Conservation (phyloP, 2,888 invertebrate species). For the Scelioninae gen. 1 region DNA sequence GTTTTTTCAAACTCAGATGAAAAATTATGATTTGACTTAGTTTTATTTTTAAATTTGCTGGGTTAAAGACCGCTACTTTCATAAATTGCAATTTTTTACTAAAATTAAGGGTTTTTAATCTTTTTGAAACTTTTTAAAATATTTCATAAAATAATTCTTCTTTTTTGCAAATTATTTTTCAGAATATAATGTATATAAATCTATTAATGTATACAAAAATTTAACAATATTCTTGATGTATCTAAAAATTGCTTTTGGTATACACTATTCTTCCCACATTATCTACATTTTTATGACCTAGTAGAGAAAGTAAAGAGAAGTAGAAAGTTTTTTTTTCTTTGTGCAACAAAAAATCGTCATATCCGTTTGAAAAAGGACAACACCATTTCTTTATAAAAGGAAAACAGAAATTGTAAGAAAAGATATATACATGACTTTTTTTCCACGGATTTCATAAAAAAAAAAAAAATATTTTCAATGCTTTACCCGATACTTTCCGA, state of each 20-base stretch:
- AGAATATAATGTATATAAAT: too few species aligned
- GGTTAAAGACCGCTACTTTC: constrained; percentile 4
- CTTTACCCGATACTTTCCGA: constrained; percentile 55
- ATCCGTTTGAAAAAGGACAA: constrained; percentile 20
- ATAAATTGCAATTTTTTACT: too few species aligned
- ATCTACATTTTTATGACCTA: constrained; percentile 22
- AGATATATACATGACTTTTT: constrained; percentile 58
- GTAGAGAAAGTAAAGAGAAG: constrained; percentile 28
- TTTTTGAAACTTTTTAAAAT: not conserved
- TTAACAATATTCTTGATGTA: not conserved
- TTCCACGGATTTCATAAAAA: constrained; percentile 71
- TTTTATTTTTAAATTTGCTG: constrained; percentile 10
- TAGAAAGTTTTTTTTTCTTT: constrained; percentile 50
- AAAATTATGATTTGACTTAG: constrained; percentile 20
- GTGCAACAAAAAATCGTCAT: constrained; percentile 31
- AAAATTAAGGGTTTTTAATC: not conserved
- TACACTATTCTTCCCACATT: not conserved
- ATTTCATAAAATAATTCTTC: too few species aligned
- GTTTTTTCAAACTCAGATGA: constrained; percentile 7
- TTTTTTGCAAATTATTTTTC: too few species aligned
- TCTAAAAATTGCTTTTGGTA: not conserved
- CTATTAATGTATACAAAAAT: too few species aligned
- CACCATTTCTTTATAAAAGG: not conserved
- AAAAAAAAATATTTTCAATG: constrained; percentile 34
- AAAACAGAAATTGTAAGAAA: constrained; percentile 48